Evolutionary conservation across 92 coral and sea anemone genomes (phyloP).

Genomic region (Zoanthus gigantus): DNA sequence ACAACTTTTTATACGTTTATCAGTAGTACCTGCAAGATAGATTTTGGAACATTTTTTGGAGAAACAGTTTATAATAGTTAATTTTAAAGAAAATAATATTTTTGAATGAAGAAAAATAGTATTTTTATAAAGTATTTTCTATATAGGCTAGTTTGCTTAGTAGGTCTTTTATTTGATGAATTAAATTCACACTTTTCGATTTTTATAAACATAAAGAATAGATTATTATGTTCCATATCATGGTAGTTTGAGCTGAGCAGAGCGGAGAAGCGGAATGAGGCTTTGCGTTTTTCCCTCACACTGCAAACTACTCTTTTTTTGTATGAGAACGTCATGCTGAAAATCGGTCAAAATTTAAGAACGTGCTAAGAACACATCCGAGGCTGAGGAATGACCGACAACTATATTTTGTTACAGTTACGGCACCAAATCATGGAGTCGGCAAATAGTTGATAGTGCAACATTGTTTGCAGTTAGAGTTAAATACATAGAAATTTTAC

Average conservation of each 20-base stretch:
- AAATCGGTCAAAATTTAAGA: too few species aligned
- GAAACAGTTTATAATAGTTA: neutral
- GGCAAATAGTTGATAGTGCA: too few species aligned
- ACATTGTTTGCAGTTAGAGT: too few species aligned
- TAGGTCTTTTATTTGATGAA: neutral
- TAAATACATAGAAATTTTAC: too few species aligned
- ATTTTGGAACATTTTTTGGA: neutral
- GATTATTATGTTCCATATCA: neutral
- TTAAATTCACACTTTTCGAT: neutral
- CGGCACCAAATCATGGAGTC: too few species aligned
- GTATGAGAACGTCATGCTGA: too few species aligned
- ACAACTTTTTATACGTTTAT: neutral
- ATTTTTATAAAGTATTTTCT: neutral
- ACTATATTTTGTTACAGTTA: too few species aligned
- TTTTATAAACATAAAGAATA: neutral
- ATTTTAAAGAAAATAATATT: neutral
- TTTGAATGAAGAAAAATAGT: neutral
- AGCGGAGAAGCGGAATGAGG: neutral
- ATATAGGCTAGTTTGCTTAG: neutral
- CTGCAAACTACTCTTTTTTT: neutral
- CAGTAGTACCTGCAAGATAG: neutral
- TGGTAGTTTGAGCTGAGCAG: neutral
- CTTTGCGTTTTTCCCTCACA: neutral
- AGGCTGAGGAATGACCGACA: too few species aligned
- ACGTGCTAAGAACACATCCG: too few species aligned